These are phyloP conservation scores for Cinclus cinclus DNA, from an alignment of 2,113 vertebrate genomes.

Conservation along the genomic window DNA sequence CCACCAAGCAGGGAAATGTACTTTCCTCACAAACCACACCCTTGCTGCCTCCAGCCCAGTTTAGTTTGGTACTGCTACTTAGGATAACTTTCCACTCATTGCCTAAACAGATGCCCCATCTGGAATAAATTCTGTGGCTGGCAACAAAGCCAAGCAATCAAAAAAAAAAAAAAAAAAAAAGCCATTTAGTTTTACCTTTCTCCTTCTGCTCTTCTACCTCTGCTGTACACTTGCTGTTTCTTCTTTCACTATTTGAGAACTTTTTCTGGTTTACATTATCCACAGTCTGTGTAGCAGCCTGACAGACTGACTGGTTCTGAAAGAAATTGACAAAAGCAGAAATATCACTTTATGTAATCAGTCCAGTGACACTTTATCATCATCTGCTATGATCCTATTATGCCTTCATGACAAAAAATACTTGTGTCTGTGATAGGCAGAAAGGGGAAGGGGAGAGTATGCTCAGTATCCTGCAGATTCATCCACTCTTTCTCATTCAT, in stretches of 20 bases:
- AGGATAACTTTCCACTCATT: not conserved
- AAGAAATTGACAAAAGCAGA: conserved; percentile 37
- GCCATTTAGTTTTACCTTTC: conserved; percentile 61
- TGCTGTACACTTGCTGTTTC: conserved; percentile 68
- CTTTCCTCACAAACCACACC: not conserved
- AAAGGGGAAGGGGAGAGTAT: not conserved
- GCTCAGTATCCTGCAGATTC: not conserved
- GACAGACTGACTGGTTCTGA: conserved; percentile 72
- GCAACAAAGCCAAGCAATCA: not conserved
- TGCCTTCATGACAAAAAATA: not conserved
- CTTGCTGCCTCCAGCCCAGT: not conserved
- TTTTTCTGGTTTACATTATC: conserved; percentile 69
- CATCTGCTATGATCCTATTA: not conserved
- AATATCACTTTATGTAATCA: not conserved
- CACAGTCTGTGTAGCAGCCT: conserved; percentile 67
- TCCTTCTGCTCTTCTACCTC: conserved; percentile 75
- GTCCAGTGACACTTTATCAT: not conserved
- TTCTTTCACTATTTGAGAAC: conserved; percentile 60
- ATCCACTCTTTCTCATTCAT: not conserved
- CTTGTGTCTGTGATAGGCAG: not conserved
- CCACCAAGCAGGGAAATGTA: not conserved
- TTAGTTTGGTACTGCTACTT: not conserved
- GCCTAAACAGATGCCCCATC: not conserved
- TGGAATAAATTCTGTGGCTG: not conserved
- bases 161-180: not conserved